Percentiles rank a stretch among this genome's conserved stretches.
These are phyloP conservation scores for Kryptolebias ocellatus DNA, from an alignment of 2,797 vertebrate species.

Conservation along the genomic window DNA sequence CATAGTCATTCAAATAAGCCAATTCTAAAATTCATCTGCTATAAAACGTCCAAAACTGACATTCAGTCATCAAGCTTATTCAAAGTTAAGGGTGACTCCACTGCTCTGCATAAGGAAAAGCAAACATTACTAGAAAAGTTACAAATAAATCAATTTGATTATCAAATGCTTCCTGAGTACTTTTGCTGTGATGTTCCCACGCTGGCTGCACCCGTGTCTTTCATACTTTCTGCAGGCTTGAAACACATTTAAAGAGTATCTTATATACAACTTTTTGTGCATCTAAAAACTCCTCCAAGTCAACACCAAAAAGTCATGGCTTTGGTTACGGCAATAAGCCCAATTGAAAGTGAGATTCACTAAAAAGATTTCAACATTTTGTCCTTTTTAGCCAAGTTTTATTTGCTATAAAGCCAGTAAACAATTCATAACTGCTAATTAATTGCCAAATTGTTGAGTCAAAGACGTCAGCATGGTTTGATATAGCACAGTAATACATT, in stretches of 20 bases:
- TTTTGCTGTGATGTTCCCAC: not conserved
- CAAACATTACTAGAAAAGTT: slow-evolving; percentile 3
- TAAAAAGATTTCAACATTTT: not conserved
- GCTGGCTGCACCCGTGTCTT: not conserved
- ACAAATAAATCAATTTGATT: slow-evolving; percentile 37
- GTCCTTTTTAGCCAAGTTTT: not conserved
- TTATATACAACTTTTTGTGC: too few relatives aligned
- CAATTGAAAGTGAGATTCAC: not conserved
- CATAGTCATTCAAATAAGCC: too few relatives aligned
- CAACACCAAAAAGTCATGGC: too few relatives aligned
- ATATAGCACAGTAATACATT: too few relatives aligned
- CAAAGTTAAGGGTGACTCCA: slow-evolving; percentile 3
- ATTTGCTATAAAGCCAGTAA: not conserved
- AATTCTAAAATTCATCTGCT: not conserved
- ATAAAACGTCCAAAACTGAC: not conserved
- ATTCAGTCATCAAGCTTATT: slow-evolving; percentile 14
- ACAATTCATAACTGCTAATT: too few relatives aligned
- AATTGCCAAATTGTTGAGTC: too few relatives aligned
- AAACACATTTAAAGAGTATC: not conserved
- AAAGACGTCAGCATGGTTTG: too few relatives aligned
- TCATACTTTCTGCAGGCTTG: not conserved
- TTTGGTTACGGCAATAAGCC: too few relatives aligned
- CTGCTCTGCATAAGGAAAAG: slow-evolving; percentile 9
- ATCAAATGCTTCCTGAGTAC: slow-evolving; percentile 22
- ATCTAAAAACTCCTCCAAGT: not conserved